These are phyloP conservation scores for Rhea pennata DNA, from an alignment of 2,113 vertebrate genomes.

Conservation along the genomic window DNA sequence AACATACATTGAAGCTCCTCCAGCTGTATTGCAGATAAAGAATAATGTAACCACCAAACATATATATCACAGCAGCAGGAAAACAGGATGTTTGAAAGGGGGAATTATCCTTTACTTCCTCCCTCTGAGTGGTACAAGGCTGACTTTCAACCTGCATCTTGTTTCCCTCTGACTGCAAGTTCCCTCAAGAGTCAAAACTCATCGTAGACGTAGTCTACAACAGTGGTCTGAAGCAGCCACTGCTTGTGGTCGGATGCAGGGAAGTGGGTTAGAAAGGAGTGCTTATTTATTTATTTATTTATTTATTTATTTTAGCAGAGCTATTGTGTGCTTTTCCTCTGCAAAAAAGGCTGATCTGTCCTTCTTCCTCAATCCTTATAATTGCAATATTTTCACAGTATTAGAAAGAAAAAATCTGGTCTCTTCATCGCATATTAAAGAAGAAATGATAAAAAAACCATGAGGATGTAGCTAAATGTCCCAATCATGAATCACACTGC, in stretches of 20 bases:
- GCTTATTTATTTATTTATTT: rapidly evolving
- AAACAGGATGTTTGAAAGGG: not conserved
- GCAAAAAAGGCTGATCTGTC: not conserved
- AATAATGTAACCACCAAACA: not conserved
- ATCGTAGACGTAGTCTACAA: not conserved
- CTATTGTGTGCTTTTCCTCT: not conserved
- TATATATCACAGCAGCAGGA: not conserved
- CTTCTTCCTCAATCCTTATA: not conserved
- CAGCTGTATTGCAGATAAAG: not conserved
- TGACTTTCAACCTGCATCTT: not conserved
- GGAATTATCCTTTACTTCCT: not conserved
- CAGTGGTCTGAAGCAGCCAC: not conserved
- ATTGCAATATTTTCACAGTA: not conserved
- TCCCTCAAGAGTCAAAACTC: not conserved
- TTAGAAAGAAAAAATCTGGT: not conserved
- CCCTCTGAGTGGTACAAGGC: not conserved
- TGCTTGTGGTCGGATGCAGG: not conserved
- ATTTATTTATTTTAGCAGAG: rapidly evolving
- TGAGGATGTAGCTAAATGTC: not conserved
- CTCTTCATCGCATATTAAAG: not conserved
- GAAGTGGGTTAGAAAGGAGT: not conserved
- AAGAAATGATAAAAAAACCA: not conserved
- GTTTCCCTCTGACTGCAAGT: not conserved
- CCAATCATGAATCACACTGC: not conserved
- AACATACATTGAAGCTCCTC: no score